phyloP scores from a whole-genome alignment of 2,113 vertebrate species.

The Kryptolebias marmoratus region DNA sequence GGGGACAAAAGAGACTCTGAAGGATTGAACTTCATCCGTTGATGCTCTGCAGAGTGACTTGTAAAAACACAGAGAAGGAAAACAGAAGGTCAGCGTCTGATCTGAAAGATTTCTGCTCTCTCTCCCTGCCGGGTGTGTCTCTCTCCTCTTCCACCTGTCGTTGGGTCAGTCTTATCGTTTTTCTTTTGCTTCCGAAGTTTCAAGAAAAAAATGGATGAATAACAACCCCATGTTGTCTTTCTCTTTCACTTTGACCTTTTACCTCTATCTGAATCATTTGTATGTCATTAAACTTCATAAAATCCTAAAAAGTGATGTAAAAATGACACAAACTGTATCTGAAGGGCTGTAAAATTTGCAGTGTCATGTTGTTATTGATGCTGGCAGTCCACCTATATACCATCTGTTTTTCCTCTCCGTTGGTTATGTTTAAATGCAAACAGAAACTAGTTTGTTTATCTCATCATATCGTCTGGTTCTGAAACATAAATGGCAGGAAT shows the following conservation, averaged over 20 bases:
- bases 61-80: neutral
- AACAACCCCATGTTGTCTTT: no score
- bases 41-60: neutral
- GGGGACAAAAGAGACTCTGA: neutral
- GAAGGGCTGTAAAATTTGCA: neutral
- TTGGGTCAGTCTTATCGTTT: neutral
- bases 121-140: neutral
- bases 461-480: neutral
- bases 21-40: conserved; percentile 10
- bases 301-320: neutral
- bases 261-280: neutral
- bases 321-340: neutral
- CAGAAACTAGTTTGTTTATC: no score
- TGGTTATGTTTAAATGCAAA: no score
- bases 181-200: neutral
- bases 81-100: conserved; percentile 7
- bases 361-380: neutral
- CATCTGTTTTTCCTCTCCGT: no score
- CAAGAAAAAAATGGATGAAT: no score
- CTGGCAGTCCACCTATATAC: neutral
- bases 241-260: no score
- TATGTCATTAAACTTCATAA: neutral
- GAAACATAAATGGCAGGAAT: neutral
- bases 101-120: neutral
- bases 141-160: no score